Conservation (phyloP, 2,888 invertebrate genomes). For the Cephalotes varians region DNA sequence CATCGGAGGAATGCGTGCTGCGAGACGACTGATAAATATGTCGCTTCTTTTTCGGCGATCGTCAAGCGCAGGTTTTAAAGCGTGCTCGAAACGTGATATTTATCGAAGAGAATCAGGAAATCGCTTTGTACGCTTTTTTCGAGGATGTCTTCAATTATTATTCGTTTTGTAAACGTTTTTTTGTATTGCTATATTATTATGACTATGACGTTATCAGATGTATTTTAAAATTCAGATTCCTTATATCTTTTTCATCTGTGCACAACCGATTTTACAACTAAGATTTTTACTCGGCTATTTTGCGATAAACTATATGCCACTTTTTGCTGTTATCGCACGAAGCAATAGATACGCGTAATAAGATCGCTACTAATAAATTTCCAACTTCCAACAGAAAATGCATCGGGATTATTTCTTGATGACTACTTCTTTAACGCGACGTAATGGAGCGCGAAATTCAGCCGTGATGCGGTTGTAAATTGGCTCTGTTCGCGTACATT, state of each 20-base stretch:
- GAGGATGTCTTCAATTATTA: conserved; percentile 8
- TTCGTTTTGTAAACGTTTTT: background rate
- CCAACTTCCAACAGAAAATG: background rate
- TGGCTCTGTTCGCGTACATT: conserved; percentile 5
- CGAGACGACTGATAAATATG: conserved; percentile 64
- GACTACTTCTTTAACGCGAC: conserved; percentile 17
- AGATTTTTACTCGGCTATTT: background rate
- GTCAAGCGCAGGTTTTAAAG: conserved; percentile 1
- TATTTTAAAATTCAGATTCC: conserved; percentile 5
- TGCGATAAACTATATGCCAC: background rate
- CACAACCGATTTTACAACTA: background rate
- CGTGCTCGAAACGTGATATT: conserved; percentile 42
- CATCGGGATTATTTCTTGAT: background rate
- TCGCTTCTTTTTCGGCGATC: conserved; percentile 38
- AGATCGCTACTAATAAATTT: background rate
- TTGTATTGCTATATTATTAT: background rate
- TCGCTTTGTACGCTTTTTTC: conserved; percentile 43
- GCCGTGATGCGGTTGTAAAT: conserved; percentile 35
- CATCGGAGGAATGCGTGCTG: conserved; percentile 22
- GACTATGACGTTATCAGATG: background rate
- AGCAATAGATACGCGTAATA: background rate
- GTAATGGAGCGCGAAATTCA: conserved; percentile 45
- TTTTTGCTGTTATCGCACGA: background rate
- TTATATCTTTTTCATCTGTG: background rate
- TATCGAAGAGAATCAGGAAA: conserved; percentile 34